Base-by-base conservation (phyloP, 2,113 vertebrate genomes). In the Stegostoma tigrinum region DNA sequence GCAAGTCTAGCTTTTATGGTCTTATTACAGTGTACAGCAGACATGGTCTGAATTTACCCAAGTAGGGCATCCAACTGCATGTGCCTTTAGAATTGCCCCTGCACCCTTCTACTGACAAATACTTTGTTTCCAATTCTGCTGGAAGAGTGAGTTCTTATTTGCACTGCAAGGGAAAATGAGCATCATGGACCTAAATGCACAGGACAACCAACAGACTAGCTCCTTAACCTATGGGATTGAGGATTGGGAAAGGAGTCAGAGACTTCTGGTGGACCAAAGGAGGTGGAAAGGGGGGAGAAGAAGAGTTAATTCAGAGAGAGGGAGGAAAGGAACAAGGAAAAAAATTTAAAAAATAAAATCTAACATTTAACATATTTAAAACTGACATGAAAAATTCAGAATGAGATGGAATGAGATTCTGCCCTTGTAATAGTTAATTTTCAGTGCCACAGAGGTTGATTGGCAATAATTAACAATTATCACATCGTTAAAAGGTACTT, bases 401-500 rank as follows among this genome's bases (percentile, higher is more conserved):
- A 66, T 34, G 15, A 66, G 55, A 91, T 21, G 19, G 89, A 91
- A 91, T 66, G 89, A 91, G 34, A 66, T 64, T 91, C 89, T 34
- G n/a, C 61, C 34, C 27, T 66, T 34, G 61, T 64, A 91, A 91
- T 91, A 34, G 61, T 91, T 91, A 91, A 64, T 91, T 91, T 91
- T 91, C 61, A 19, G 55, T 64, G 61, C n/a, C 55, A 91, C 52
- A 90, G 52, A 91, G 48, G 30, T 64, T 91, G 14, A 91, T 64
- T 91, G 89, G 55, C 34, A 91, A 14, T 91, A 91, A 91, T 91
- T 91, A 91, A 66, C 89, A 66, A n/a, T 34, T 91, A 64, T 91
- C n/a, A 64, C 34, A 91, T 91, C 55, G 34, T 91, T 91, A 34
- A 91, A 91, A 38, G 3, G 14, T 19, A 42, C 78, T 83, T 83